phyloP scores from a whole-genome alignment of 2,888 invertebrate genomes.

The Luperina testacea region DNA sequence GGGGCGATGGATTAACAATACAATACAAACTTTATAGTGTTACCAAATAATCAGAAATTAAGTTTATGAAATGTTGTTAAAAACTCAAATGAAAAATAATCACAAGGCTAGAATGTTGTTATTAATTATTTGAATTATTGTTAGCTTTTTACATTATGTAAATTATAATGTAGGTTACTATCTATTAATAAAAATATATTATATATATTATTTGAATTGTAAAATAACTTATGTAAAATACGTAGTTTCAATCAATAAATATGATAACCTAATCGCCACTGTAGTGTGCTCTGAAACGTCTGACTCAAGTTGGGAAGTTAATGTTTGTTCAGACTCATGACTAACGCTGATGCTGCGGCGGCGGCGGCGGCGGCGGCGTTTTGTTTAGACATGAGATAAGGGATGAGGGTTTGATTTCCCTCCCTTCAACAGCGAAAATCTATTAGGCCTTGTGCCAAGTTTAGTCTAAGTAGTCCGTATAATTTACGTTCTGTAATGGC shows the following conservation, averaged over 20 bases:
- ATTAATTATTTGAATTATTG: not conserved
- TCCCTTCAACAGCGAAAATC: slow-evolving; percentile 34
- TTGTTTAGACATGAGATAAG: slow-evolving; percentile 37
- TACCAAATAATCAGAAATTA: not conserved
- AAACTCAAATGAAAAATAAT: not conserved
- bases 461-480: slow-evolving; percentile 30
- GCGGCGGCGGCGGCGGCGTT: slow-evolving; percentile 21
- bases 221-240: not conserved
- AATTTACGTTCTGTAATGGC: slow-evolving; percentile 32
- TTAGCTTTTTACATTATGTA: too few relatives aligned
- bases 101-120: not conserved
- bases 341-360: slow-evolving; percentile 26
- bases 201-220: not conserved
- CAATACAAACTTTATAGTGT: not conserved
- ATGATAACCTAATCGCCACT: not conserved
- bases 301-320: slow-evolving; percentile 25
- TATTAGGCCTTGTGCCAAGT: slow-evolving; percentile 48
- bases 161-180: too few relatives aligned
- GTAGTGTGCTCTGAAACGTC: slow-evolving; percentile 1
- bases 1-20: not conserved
- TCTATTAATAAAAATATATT: not conserved
- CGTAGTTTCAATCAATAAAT: not conserved
- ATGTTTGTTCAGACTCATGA: slow-evolving; percentile 40
- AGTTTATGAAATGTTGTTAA: not conserved
- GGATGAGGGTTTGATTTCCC: slow-evolving; percentile 41